phyloP scores from a whole-genome alignment of 2,888 invertebrate species.

The Parnassius apollo region DNA sequence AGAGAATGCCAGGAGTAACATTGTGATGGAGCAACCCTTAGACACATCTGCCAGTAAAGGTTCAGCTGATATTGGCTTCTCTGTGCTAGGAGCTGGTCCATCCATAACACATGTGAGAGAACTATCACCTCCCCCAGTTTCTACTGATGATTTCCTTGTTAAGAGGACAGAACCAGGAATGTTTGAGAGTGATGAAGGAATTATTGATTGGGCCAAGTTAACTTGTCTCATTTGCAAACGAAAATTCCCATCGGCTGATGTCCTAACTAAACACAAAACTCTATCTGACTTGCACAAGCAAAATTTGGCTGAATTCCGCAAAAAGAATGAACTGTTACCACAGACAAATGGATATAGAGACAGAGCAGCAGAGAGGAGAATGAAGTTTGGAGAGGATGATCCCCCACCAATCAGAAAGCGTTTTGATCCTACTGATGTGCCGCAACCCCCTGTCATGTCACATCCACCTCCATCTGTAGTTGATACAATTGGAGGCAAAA shows the following conservation, averaged over 20 bases:
- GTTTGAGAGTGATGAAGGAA: constrained; percentile 86
- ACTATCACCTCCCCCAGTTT: constrained; percentile 55
- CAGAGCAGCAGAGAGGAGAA: constrained; percentile 95
- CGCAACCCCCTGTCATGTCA: constrained; percentile 77
- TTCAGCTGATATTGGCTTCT: constrained; percentile 96
- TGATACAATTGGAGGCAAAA: constrained; percentile 96
- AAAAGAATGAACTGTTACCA: constrained; percentile 58
- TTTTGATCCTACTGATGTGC: constrained; percentile 55
- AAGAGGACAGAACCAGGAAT: constrained; percentile 75
- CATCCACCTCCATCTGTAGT: constrained; percentile 85
- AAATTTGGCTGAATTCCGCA: constrained; percentile 84
- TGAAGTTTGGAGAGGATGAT: constrained; percentile 95
- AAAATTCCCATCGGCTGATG: constrained; percentile 94
- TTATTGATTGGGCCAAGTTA: constrained; percentile 93
- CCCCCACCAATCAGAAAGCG: constrained; percentile 76
- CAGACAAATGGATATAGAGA: constrained; percentile 88
- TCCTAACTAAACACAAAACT: constrained; percentile 93
- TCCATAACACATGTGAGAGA: constrained; percentile 64
- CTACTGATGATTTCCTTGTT: constrained; percentile 62
- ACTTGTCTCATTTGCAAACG: constrained; percentile 97
- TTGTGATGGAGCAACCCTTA: constrained; percentile 70
- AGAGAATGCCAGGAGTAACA: constrained; percentile 80
- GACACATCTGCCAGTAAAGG: constrained; percentile 82
- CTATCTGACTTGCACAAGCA: constrained; percentile 97
- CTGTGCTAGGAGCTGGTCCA: constrained; percentile 89